These are phyloP conservation scores for Colletes collaris DNA, from an alignment of 2,888 invertebrate species.

Conservation along the genomic window DNA sequence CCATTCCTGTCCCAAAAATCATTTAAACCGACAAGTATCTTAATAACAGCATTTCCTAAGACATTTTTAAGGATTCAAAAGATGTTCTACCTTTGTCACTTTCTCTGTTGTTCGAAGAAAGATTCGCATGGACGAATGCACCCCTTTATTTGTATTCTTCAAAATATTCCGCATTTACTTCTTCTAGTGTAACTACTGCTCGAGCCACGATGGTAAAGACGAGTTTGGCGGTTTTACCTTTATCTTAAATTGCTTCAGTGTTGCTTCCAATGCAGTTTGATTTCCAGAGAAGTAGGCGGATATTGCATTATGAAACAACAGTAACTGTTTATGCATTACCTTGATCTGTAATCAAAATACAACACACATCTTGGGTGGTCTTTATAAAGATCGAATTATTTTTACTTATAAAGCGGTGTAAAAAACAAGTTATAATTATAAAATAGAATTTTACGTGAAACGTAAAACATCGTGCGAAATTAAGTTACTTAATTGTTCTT, in stretches of 20 bases:
- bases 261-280: slow-evolving; percentile 95
- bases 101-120: slow-evolving; percentile 28
- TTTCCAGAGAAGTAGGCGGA: slow-evolving; percentile 99
- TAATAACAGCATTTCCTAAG: slow-evolving; percentile 39
- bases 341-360: slow-evolving; percentile 88
- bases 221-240: slow-evolving; percentile 93
- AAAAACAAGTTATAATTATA: too few species aligned
- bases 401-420: too few species aligned
- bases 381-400: neutral
- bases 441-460: too few species aligned
- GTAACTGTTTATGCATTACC: slow-evolving; percentile 98
- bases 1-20: slow-evolving; percentile 26
- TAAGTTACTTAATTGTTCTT: too few species aligned
- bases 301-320: slow-evolving; percentile 97
- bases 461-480: too few species aligned
- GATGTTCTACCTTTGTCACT: slow-evolving; percentile 57
- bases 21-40: slow-evolving; percentile 48
- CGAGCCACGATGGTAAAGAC: slow-evolving; percentile 91
- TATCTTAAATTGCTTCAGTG: slow-evolving; percentile 97
- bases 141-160: slow-evolving; percentile 34
- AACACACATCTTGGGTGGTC: neutral
- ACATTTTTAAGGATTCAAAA: slow-evolving; percentile 35
- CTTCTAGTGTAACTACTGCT: slow-evolving; percentile 85
- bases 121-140: slow-evolving; percentile 55
- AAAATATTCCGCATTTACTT: slow-evolving; percentile 37